Conservation (phyloP, 2,888 invertebrate genomes). For the Drosophila kuntzei region DNA sequence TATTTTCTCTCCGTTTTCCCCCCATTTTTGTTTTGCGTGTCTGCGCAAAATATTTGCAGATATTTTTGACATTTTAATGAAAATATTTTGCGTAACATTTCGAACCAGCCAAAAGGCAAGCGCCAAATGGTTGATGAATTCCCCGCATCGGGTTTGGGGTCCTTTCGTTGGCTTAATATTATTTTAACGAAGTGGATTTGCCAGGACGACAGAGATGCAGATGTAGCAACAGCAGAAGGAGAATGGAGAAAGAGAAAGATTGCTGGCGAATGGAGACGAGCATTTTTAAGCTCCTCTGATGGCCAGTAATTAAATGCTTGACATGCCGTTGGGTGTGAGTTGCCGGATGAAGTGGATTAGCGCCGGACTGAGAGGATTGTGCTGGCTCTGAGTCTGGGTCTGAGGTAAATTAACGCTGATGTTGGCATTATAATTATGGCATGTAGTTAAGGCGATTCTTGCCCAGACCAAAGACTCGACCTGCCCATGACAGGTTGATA, state of each 20-base stretch:
- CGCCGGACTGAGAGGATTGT: conserved; percentile 24
- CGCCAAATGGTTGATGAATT: conserved; percentile 58
- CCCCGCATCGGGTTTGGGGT: conserved; percentile 33
- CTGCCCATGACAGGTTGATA: conserved; percentile 45
- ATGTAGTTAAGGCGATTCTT: conserved; percentile 64
- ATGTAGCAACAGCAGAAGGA: conserved; percentile 4
- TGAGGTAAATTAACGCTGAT: conserved; percentile 68
- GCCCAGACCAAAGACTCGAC: neutral
- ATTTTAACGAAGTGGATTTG: conserved; percentile 73
- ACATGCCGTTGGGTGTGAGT: conserved; percentile 67
- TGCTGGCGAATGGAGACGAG: neutral
- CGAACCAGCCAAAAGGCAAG: conserved; percentile 36
- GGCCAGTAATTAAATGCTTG: conserved; percentile 79
- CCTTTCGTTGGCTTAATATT: conserved; percentile 68
- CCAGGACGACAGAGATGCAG: conserved; percentile 21
- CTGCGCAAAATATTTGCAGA: conserved; percentile 78
- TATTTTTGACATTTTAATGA: conserved; percentile 76
- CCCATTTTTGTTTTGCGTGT: conserved; percentile 66
- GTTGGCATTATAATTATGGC: conserved; percentile 76
- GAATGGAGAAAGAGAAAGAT: neutral
- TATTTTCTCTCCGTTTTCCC: neutral
- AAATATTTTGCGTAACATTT: conserved; percentile 72
- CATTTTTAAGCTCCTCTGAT: conserved; percentile 72
- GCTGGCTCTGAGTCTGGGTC: conserved; percentile 25
- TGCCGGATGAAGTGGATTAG: conserved; percentile 47